Evolutionary conservation across 2,113 vertebrate species (phyloP), one percentile per base, ranked within the genome.

Genomic region (Murina feae): DNA sequence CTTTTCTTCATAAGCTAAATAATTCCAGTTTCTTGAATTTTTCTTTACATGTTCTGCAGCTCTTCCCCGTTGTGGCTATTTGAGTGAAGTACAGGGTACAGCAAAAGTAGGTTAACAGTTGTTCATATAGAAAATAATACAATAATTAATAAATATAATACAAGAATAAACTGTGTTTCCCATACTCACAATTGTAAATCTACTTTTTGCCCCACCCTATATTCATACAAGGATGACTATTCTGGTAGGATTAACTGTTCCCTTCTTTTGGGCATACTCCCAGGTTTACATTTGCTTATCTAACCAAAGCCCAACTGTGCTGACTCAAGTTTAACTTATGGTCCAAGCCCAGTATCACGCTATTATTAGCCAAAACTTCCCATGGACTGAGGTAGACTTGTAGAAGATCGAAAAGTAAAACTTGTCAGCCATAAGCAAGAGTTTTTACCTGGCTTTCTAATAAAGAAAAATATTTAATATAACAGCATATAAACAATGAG

Each of bases 241-340:
- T 91, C 86, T 76, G 71, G 69, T 53, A 89, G 80, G 86, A 90
- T 96, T 93, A 92, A 21, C 79, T 88, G 71, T 91, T 10, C 81
- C 63, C 94, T 94, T 94, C 93, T 85, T 86, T 93, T 90, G 82
- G 63, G 78, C 66, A 87, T 51, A 88, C 75, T 71, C 69, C 37
- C 74, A 92, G 53, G 74, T 75, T 93, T 47, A 86, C 37, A 81
- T 32, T 90, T 85, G 88, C 35, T 95, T 95, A 92, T 94, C 68
- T 69, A 68, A 86, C 81, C 53, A 93, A 94, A 97, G 88, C 74
- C 55, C 42, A 90, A 25, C 17, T 53, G 16, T 83, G 89, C 74
- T 96, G 94, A 95, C 60, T 97, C 66, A 94, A 74, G 81, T 82
- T 84, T 83, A 85, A 20, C 25, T 93, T 76, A 75, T 25, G 66